Conservation (phyloP, 2,888 invertebrate genomes). For the Bursaphelenchus okinawaensis region DNA sequence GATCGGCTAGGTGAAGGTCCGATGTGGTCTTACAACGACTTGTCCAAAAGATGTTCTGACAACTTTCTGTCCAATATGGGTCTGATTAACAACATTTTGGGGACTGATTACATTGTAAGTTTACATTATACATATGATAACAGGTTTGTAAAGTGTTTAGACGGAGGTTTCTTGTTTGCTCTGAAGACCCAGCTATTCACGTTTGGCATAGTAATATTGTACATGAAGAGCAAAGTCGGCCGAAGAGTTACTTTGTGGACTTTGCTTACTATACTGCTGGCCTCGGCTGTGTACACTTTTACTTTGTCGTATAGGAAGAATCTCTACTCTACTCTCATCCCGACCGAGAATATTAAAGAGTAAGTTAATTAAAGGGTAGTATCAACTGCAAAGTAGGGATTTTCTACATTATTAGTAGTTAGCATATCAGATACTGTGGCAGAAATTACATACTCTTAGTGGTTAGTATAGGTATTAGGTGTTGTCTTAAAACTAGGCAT, state of each 20-base stretch:
- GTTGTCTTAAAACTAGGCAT: too few relatives aligned
- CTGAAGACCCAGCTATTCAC: conserved; percentile 51
- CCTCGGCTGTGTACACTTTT: conserved; percentile 28
- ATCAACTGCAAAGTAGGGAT: conserved; percentile 4
- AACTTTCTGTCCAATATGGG: conserved; percentile 56
- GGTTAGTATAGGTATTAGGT: too few relatives aligned
- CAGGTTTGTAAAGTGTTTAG: conserved; percentile 39
- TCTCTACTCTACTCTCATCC: conserved; percentile 29
- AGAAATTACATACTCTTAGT: too few relatives aligned
- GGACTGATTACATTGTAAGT: conserved; percentile 42
- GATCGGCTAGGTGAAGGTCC: conserved; percentile 49
- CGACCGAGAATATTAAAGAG: conserved; percentile 25
- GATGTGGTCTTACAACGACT: conserved; percentile 55
- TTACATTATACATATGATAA: background rate
- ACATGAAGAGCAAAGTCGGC: conserved; percentile 26
- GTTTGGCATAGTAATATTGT: conserved; percentile 32
- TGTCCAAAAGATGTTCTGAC: conserved; percentile 39
- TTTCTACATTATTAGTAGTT: background rate
- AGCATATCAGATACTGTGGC: too few relatives aligned
- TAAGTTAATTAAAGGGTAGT: conserved; percentile 7
- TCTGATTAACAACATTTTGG: conserved; percentile 55
- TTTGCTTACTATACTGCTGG: conserved; percentile 12
- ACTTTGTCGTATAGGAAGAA: conserved; percentile 14
- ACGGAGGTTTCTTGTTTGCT: conserved; percentile 49
- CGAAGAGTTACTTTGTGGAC: background rate